These are phyloP conservation scores for Okamejei kenojei DNA, from an alignment of 2,797 vertebrate genomes.

Conservation along the genomic window DNA sequence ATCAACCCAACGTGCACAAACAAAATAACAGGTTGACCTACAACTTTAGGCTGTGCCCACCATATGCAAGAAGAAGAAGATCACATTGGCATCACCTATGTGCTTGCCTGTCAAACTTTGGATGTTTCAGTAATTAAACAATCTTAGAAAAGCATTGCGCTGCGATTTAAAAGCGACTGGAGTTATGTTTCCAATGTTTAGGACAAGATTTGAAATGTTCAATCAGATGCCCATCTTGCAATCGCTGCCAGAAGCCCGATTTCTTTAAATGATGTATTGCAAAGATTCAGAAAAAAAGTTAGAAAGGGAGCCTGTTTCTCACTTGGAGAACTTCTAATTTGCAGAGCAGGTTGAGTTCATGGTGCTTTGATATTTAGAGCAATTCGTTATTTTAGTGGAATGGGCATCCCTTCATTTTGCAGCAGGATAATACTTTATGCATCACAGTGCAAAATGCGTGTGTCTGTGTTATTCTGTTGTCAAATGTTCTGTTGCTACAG, in stretches of 20 bases:
- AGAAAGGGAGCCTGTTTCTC: background rate
- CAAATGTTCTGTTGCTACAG: too few relatives aligned
- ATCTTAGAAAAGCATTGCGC: background rate
- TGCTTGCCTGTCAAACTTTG: background rate
- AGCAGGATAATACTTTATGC: background rate
- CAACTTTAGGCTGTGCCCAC: too few relatives aligned
- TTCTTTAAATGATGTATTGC: background rate
- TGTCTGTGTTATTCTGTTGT: background rate
- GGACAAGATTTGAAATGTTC: background rate
- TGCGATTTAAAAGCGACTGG: background rate
- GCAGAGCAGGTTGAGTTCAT: background rate
- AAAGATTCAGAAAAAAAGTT: background rate
- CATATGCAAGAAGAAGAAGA: too few relatives aligned
- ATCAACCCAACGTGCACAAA: too few relatives aligned
- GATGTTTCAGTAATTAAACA: background rate
- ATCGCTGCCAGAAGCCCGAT: constrained; percentile 8
- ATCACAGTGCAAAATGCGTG: background rate
- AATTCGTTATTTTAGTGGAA: background rate
- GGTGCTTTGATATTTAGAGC: background rate
- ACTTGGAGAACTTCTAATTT: too few relatives aligned
- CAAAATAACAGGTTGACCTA: too few relatives aligned
- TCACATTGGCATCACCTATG: too few relatives aligned
- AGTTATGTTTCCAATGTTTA: background rate
- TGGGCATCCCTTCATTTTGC: background rate
- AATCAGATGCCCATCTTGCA: background rate